Percentiles rank a stretch among this genome's conserved stretches.
Conservation (phyloP, 2,113 vertebrate species). For the Oplegnathus fasciatus region DNA sequence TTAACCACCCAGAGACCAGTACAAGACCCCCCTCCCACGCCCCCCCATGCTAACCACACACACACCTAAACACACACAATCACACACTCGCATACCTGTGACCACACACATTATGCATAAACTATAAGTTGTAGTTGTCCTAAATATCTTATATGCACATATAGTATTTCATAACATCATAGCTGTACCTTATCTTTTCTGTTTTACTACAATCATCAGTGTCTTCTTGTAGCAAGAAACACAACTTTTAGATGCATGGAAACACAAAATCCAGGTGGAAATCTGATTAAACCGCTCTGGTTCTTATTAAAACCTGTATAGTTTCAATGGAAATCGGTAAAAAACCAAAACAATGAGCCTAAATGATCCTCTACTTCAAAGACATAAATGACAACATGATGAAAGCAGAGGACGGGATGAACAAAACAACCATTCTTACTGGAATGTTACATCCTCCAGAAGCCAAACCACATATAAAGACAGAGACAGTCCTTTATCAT, state of each 20-base stretch:
- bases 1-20: conserved; percentile 55
- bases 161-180: neutral
- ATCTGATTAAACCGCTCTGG: neutral
- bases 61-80: neutral
- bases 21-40: conserved; percentile 27
- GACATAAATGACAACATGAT: conserved; percentile 52
- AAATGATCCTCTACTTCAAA: conserved; percentile 59
- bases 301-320: conserved; percentile 5
- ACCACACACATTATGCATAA: neutral
- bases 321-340: conserved; percentile 1
- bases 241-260: neutral
- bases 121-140: neutral
- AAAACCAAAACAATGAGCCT: conserved; percentile 45
- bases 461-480: conserved; percentile 75
- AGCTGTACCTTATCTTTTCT: neutral
- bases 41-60: neutral
- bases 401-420: conserved; percentile 55
- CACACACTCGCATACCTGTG: neutral
- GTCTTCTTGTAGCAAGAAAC: neutral
- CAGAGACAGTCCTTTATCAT: conserved; percentile 65
- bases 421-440: conserved; percentile 69
- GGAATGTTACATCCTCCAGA: conserved; percentile 40
- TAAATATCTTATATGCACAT: neutral
- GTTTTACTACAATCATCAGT: neutral
- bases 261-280: conserved; percentile 33